Conservation (phyloP, 2,888 invertebrate species). For the Acrobasis consociella region DNA sequence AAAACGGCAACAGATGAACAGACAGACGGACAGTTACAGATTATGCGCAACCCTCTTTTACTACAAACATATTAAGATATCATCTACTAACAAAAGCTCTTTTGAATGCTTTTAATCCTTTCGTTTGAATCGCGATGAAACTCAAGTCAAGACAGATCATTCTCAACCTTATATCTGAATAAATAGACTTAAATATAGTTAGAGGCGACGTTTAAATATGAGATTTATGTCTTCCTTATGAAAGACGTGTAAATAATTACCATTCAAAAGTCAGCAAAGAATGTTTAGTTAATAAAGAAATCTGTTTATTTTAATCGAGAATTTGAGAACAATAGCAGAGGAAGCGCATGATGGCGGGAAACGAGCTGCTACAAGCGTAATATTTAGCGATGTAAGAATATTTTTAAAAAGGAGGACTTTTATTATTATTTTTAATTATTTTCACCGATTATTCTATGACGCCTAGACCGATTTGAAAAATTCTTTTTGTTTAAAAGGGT, state of each 20-base stretch:
- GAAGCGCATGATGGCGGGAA: slow-evolving; percentile 54
- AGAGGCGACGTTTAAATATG: slow-evolving; percentile 19
- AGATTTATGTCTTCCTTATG: slow-evolving; percentile 19
- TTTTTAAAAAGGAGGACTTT: too few species aligned
- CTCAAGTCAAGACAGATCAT: background rate
- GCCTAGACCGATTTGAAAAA: too few species aligned
- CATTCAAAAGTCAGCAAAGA: slow-evolving; percentile 60
- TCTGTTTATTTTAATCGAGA: slow-evolving; percentile 64
- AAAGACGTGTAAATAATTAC: slow-evolving; percentile 18
- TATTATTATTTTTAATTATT: too few species aligned
- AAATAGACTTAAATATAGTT: slow-evolving; percentile 11
- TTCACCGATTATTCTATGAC: too few species aligned
- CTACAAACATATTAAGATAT: slow-evolving; percentile 79
- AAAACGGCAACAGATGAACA: slow-evolving; percentile 56
- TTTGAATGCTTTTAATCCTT: slow-evolving; percentile 71
- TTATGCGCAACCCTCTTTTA: slow-evolving; percentile 71
- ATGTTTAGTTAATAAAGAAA: slow-evolving; percentile 56
- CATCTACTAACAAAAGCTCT: slow-evolving; percentile 67
- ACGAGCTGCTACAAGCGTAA: background rate
- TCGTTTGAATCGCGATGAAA: slow-evolving; percentile 14
- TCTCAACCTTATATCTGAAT: slow-evolving; percentile 2
- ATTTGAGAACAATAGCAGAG: slow-evolving; percentile 65
- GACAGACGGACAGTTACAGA: slow-evolving; percentile 76
- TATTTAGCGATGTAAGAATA: background rate
- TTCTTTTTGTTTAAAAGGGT: too few species aligned